These are phyloP conservation scores for Phalacrocorax brasilianus DNA, from an alignment of 2,113 vertebrate genomes.

Conservation along the genomic window DNA sequence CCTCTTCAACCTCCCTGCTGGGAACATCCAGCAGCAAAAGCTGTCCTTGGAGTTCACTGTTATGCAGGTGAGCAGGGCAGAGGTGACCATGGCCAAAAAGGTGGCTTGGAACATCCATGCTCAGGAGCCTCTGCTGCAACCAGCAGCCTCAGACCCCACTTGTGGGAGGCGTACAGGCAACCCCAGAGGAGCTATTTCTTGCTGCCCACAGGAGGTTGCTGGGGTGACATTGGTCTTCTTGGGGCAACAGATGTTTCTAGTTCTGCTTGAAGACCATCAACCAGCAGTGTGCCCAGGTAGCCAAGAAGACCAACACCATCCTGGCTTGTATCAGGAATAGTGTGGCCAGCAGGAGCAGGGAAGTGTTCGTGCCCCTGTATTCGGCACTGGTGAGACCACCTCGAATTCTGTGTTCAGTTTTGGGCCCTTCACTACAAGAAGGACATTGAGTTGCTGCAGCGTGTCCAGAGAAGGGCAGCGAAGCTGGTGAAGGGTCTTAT, in stretches of 20 bases:
- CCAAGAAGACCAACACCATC: no score
- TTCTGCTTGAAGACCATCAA: neutral
- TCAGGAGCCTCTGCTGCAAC: neutral
- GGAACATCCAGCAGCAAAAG: slow-evolving; percentile 71
- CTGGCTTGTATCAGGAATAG: no score
- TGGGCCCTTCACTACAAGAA: no score
- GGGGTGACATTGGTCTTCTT: neutral
- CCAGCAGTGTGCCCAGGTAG: neutral
- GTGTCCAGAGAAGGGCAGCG: no score
- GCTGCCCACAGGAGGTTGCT: accelerated
- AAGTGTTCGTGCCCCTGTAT: no score
- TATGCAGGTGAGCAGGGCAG: slow-evolving; percentile 74
- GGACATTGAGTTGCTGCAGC: no score
- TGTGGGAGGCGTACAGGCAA: neutral
- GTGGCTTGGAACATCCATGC: neutral
- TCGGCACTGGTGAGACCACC: no score
- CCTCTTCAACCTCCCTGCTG: slow-evolving; percentile 76
- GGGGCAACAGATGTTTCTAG: neutral
- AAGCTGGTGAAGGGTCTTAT: no score
- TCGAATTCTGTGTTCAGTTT: no score
- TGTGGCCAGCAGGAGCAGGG: no score
- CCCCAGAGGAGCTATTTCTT: accelerated
- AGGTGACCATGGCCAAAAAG: accelerated
- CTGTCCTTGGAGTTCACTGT: slow-evolving; percentile 76
- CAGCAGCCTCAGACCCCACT: accelerated